Evolutionary conservation across 2,113 vertebrate genomes (phyloP), one percentile per base, ranked within the genome.

Genomic region (Scolopax mira): DNA sequence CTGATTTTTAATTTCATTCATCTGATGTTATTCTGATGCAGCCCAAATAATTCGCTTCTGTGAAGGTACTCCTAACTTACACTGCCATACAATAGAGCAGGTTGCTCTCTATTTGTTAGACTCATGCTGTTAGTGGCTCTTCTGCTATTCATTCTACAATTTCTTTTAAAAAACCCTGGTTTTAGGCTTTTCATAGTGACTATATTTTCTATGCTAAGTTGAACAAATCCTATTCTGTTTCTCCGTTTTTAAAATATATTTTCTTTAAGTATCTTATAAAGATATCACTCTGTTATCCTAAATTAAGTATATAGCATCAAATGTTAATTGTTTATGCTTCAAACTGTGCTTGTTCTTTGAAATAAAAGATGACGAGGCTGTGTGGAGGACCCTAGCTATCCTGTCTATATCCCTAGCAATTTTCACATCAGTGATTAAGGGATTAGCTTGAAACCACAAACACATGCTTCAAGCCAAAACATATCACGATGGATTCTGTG

Each of bases 361-460:
- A 83, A 74, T 74, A 51, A 54, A 84, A 84, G 79, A 21, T 0
- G 1, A 10, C 0, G 5, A 55, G 54, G 49, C 22, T 19, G 57
- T 41, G 28, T 10, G 44, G 55, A 72, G 79, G 30, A 78, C 54
- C 14, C 2, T 21, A 67, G 67, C 52, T 60, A 1, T 66, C 60
- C 54, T 82, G 52, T 28, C 82, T 54, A 5, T 5, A 70, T 61
- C 64, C 67, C 41, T 31, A 70, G 79, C 25, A 90, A 70, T 93
- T 92, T 72, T 74, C 88, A 83, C 88, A 60, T 71, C 88, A 66
- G 54, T 66, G 88, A 80, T 94, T 46, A 66, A 55, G 64, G 92
- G 92, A 92, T 96, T 92, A 96, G 33, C 64, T 95, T 58, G 46
- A 70, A 91, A 88, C 51, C 58, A 61, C 94, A 74, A 95, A 78